A percentile compares a stretch with the other conserved stretches of the same genome.
phyloP scores from a whole-genome alignment of 1,140 invertebrate genomes.

The Pararge aegeria region DNA sequence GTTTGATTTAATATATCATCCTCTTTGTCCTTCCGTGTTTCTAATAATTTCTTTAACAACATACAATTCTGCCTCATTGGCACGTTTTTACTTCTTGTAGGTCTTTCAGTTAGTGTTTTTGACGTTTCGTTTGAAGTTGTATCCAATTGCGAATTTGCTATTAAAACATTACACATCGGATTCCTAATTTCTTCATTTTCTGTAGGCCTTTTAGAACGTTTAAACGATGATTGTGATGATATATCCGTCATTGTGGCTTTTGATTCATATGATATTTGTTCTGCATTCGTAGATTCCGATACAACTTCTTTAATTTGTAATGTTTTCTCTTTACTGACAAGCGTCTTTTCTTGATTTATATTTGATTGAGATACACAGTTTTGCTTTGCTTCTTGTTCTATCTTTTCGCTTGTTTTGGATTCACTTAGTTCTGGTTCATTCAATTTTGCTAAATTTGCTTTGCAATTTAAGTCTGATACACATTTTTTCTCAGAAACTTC shows the following conservation, averaged over 20 bases:
- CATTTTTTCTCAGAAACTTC: constrained; percentile 14
- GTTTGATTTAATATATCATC: constrained; percentile 32
- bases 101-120: constrained; percentile 16
- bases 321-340: constrained; percentile 12
- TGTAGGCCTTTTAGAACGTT: constrained; percentile 3
- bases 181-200: constrained; percentile 9
- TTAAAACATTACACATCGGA: constrained; percentile 8
- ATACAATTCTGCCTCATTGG: constrained; percentile 60
- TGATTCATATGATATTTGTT: not conserved
- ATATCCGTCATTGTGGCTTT: not conserved
- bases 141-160: constrained; percentile 13
- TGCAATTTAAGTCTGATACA: constrained; percentile 13
- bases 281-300: not conserved
- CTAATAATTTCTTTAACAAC: constrained; percentile 65
- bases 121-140: constrained; percentile 6
- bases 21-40: constrained; percentile 50
- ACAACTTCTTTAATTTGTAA: constrained; percentile 8
- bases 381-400: constrained; percentile 28
- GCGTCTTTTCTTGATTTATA: constrained; percentile 19
- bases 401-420: not conserved
- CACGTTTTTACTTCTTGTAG: constrained; percentile 31
- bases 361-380: constrained; percentile 37
- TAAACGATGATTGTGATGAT: not conserved
- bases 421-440: constrained; percentile 10
- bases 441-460: not conserved